Evolutionary conservation across 2,113 vertebrate genomes (phyloP).

Genomic region (Morone saxatilis): DNA sequence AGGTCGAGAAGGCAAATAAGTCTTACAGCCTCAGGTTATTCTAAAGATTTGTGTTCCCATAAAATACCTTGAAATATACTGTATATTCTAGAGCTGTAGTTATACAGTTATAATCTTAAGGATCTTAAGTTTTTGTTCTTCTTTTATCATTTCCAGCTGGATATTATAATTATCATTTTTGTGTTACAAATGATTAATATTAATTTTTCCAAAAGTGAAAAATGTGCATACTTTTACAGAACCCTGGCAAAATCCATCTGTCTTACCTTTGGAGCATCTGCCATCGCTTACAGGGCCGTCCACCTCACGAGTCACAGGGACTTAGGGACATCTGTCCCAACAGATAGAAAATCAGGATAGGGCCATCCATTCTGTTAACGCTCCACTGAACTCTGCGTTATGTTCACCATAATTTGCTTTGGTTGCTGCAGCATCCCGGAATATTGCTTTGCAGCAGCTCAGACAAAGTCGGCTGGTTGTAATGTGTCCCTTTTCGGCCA

Average conservation of each 20-base stretch:
- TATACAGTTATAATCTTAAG: neutral
- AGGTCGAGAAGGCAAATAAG: constrained; percentile 11
- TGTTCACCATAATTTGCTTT: constrained; percentile 83
- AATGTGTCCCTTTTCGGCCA: constrained; percentile 84
- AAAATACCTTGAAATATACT: neutral
- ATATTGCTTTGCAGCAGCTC: constrained; percentile 81
- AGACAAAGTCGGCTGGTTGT: constrained; percentile 80
- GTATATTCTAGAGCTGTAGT: neutral
- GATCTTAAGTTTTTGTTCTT: neutral
- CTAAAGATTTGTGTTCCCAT: neutral
- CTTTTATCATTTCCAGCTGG: constrained; percentile 17
- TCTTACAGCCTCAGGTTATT: constrained; percentile 2
- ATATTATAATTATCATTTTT: constrained; percentile 33
- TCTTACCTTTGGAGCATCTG: constrained; percentile 87
- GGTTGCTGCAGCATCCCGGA: constrained; percentile 78
- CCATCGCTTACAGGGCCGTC: constrained; percentile 83
- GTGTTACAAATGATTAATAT: constrained; percentile 72
- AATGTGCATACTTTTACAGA: constrained; percentile 74
- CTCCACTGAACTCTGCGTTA: constrained; percentile 80
- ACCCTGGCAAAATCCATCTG: constrained; percentile 83
- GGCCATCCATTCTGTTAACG: constrained; percentile 80
- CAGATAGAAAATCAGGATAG: constrained; percentile 84
- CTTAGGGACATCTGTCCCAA: constrained; percentile 85
- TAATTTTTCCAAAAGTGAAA: constrained; percentile 70
- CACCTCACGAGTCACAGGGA: constrained; percentile 82